These are phyloP conservation scores for Lumbricus terrestris DNA, from an alignment of 2,888 invertebrate species.

Conservation along the genomic window DNA sequence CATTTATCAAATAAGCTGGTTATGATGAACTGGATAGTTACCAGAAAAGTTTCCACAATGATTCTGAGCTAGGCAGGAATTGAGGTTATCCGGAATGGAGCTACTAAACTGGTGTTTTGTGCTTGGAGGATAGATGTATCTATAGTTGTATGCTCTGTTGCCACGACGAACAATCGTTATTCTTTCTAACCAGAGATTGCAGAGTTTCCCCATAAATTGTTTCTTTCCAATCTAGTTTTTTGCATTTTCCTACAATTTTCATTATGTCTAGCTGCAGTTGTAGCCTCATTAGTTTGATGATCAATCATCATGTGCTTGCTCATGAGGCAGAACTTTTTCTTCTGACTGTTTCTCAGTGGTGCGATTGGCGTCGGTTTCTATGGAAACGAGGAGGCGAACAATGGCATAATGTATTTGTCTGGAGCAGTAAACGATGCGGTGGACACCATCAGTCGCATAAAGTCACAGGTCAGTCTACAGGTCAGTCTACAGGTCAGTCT, in stretches of 20 bases:
- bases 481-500: background rate
- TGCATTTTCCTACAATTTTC: no score
- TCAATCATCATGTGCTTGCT: no score
- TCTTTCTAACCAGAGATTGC: background rate
- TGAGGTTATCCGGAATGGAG: background rate
- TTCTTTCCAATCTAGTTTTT: no score
- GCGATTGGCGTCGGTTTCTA: conserved; percentile 86
- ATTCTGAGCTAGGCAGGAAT: background rate
- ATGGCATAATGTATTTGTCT: conserved; percentile 63
- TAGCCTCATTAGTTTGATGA: background rate
- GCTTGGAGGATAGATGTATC: background rate
- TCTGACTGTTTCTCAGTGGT: conserved; percentile 62
- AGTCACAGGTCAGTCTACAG: conserved; percentile 11
- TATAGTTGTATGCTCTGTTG: background rate
- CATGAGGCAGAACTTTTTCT: background rate
- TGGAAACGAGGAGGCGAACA: conserved; percentile 91
- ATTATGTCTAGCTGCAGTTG: background rate
- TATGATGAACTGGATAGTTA: no score
- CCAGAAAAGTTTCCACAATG: background rate
- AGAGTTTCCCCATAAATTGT: background rate
- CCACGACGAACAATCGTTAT: no score
- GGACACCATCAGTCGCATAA: background rate
- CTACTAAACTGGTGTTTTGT: background rate
- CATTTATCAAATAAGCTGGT: no score
- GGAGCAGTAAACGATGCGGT: background rate